phyloP scores from a whole-genome alignment of 1,140 invertebrate species.

The Lordiphosa mommai region DNA sequence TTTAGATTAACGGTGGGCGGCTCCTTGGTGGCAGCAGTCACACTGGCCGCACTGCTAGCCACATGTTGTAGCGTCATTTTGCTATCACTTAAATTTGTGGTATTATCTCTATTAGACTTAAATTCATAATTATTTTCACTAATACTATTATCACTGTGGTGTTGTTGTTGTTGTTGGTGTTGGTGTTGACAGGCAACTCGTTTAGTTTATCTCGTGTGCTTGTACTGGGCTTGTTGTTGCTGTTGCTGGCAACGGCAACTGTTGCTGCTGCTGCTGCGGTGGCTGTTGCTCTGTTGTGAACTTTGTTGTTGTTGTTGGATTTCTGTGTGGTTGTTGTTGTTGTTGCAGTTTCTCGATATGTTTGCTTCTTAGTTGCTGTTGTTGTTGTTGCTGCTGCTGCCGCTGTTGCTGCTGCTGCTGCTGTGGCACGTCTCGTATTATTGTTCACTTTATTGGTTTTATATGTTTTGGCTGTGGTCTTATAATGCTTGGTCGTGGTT shows the following conservation, averaged over 20 bases:
- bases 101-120: constrained; percentile 67
- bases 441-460: constrained; percentile 60
- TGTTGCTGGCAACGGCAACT: constrained; percentile 36
- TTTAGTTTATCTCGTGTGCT: constrained; percentile 35
- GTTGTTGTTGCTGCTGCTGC: constrained; percentile 16
- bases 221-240: constrained; percentile 35
- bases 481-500: constrained; percentile 62
- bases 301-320: constrained; percentile 21
- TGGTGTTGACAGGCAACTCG: constrained; percentile 31
- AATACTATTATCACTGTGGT: constrained; percentile 78
- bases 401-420: constrained; percentile 39
- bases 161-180: constrained; percentile 52
- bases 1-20: constrained; percentile 11
- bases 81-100: constrained; percentile 69
- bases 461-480: constrained; percentile 51
- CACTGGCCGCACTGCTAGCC: constrained; percentile 34
- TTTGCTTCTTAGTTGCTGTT: constrained; percentile 66
- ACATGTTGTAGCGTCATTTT: constrained; percentile 75
- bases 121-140: constrained; percentile 74
- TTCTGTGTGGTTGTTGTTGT: constrained; percentile 30
- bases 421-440: constrained; percentile 56
- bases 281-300: constrained; percentile 25
- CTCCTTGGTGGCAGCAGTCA: constrained; percentile 21
- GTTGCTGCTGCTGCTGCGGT: constrained; percentile 10
- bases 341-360: constrained; percentile 62